Base-by-base conservation (phyloP, 2,797 vertebrate species). In the Gallinago nigripennis region DNA sequence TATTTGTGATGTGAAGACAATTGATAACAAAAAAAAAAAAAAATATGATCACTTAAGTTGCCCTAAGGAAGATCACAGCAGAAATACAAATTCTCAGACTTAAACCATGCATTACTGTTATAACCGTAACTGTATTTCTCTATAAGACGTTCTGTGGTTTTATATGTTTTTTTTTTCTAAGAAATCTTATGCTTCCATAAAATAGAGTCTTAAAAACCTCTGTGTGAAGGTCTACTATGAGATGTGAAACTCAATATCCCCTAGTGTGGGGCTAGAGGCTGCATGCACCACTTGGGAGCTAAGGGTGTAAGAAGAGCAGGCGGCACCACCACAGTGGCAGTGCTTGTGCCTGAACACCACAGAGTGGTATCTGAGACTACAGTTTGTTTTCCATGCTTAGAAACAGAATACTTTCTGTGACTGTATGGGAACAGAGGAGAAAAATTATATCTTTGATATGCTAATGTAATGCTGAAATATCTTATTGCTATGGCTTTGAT, bases 1-100 rank as follows among this genome's bases (percentile, higher is more conserved):
- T 87, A 84, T 94, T 94, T 94, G 33, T 76, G 71, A 94, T 95
- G 90, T 82, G 69, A 90, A 95, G 87, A 97, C 82, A 96, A 97
- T 86, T 93, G 83, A 87, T 71, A 86, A 77, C 68, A 37, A 37
- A 37, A 37, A 35, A 35, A 35, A 35, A 92, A 73, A 9, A 63
- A 73, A 30, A 64, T 92, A 88, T 93, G 82, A 90, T 91, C 75
- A 75, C 69, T 79, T 69, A 92, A 95, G 48, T 37, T 78, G 83
- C 77, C 86, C n/a, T 76, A 48, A 80, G 65, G 72, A 80, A 90
- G 15, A 82, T 69, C 64, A 72, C n/a, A 84, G 75, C 77, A 51
- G 61, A 96, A 96, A 86, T 80, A 31, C 65, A 95, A 93, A 82
- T 73, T 95, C 64, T 90, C 82, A 97, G 69, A 94, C 61, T 95